A percentile compares a stretch with the other conserved stretches of the same genome.
phyloP scores from a whole-genome alignment of 2,113 vertebrate species.

The Chamaea fasciata region DNA sequence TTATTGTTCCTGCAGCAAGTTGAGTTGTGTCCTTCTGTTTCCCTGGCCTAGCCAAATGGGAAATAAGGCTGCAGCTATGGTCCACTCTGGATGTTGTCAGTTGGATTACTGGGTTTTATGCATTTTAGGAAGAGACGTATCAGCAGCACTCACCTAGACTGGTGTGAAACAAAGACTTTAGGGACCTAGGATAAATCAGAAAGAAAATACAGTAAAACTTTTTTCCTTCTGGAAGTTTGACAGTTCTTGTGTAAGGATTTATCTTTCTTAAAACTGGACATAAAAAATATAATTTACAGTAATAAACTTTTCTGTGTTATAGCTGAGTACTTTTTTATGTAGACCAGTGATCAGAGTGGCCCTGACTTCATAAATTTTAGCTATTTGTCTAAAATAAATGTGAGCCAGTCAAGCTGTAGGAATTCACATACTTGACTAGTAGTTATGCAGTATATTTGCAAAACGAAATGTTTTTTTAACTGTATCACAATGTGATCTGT shows the following conservation, averaged over 20 bases:
- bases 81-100: neutral
- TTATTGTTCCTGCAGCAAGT: neutral
- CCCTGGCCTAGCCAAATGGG: neutral
- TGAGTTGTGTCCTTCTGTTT: neutral
- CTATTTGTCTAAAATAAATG: neutral
- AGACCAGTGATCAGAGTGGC: neutral
- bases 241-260: neutral
- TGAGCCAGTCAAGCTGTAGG: neutral
- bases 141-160: neutral
- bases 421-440: neutral
- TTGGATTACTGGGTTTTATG: neutral
- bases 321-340: neutral
- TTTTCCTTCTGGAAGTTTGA: neutral
- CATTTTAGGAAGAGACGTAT: neutral
- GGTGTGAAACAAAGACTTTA: neutral
- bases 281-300: neutral
- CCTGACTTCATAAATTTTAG: neutral
- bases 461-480: neutral
- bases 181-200: neutral
- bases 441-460: neutral
- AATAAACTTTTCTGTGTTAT: neutral
- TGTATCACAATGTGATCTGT: neutral
- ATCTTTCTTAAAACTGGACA: neutral
- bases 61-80: neutral
- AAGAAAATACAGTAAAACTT: neutral